Conservation (phyloP, 2,797 vertebrate genomes). For the Cyprinodon diabolis region DNA sequence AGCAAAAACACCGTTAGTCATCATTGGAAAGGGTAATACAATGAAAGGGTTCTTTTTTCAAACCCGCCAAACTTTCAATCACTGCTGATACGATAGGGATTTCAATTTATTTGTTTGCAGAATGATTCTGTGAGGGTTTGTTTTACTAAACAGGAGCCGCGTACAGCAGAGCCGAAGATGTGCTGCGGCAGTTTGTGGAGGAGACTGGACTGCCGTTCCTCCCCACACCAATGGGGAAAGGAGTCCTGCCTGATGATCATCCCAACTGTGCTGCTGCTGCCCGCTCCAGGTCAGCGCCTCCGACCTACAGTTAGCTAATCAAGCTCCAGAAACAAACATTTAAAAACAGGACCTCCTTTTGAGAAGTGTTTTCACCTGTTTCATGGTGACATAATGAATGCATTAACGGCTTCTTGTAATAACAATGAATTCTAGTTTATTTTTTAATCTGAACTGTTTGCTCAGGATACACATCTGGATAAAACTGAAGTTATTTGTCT, state of each 20-base stretch:
- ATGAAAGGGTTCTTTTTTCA: background rate
- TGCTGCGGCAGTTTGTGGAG: slow-evolving; percentile 86
- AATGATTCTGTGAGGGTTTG: background rate
- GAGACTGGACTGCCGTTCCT: slow-evolving; percentile 88
- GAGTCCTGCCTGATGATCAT: slow-evolving; percentile 92
- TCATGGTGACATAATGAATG: background rate
- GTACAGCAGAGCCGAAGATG: slow-evolving; percentile 86
- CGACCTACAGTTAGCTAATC: background rate
- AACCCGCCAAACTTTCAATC: background rate
- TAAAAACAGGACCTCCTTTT: background rate
- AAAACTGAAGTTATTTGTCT: too few species aligned
- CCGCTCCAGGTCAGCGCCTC: slow-evolving; percentile 85
- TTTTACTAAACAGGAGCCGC: slow-evolving; percentile 85
- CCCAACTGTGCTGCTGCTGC: slow-evolving; percentile 91
- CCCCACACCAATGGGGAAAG: slow-evolving; percentile 98
- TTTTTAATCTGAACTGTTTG: background rate
- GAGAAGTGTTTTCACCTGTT: background rate
- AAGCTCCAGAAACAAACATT: background rate
- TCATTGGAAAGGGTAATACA: slow-evolving; percentile 92
- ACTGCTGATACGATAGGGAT: too few species aligned
- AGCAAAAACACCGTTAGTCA: slow-evolving; percentile 87
- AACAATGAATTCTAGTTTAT: background rate
- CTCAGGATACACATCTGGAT: background rate
- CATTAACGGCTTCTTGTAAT: background rate
- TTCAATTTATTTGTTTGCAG: background rate